Evolutionary conservation across 1,140 invertebrate species (phyloP), one percentile per base, ranked within the genome.

Genomic region (Sycophila sp.): DNA sequence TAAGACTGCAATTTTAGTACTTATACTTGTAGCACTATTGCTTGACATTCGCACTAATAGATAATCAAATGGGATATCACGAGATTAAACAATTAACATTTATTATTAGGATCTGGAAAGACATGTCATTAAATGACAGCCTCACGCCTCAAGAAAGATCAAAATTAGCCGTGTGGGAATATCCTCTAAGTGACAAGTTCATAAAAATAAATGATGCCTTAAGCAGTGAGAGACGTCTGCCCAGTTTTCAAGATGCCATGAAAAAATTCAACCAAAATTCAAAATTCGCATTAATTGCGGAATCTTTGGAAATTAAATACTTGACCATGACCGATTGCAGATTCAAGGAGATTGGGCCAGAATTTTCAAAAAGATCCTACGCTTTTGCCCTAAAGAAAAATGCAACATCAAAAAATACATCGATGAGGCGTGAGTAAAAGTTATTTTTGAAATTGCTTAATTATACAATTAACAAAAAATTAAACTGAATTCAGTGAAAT

Each of bases 161-260:
- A 0, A 95, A 98, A 82, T 82, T 99, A 11, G 97, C 97, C 0
- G 97, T 99, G 0, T 99, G 97, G 97, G 97, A 99, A 82, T 99
- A 99, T 85, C 97, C 98, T 0, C 96, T 98, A 0, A 97, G 95
- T 75, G 97, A 99, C 83, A 98, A 98, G 78, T 99, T 97, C 83
- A 98, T 96, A 1, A 99, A 98, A 84, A 98, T 99, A 91, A 98
- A 96, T 93, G 93, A 97, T 81, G 94, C 95, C 0, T 99, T 99
- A 96, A 91, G 94, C 77, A 94, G 97, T 73, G 93, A 95, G 0
- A 89, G 87, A 0, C 88, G 98, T 22, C 96, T 97, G 0, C 85
- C 88, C 15, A 90, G 87, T 2, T 87, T 93, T 4, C 90, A 94
- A 0, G 92, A 94, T 63, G 96, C 95, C 0, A 79, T 98, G 0